These are phyloP conservation scores for Muscina levida DNA, from an alignment of 2,888 invertebrate genomes.

Conservation along the genomic window DNA sequence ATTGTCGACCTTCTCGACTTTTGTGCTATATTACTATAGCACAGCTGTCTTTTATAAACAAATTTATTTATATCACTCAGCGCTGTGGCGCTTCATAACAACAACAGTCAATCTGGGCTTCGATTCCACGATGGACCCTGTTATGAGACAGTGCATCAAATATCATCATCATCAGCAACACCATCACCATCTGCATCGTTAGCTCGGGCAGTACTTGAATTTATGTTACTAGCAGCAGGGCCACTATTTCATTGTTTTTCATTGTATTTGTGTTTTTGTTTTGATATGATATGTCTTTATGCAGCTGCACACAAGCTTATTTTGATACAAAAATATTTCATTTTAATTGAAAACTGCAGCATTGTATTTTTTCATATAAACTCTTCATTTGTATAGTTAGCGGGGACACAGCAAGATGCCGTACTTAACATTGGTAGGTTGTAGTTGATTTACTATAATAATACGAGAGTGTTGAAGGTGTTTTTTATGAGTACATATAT, in stretches of 20 bases:
- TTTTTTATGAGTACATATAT: neutral
- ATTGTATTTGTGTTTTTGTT: neutral
- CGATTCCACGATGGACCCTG: too few species aligned
- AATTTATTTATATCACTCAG: too few species aligned
- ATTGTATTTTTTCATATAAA: neutral
- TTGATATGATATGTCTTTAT: neutral
- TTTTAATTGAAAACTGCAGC: conserved; percentile 55
- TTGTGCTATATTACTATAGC: too few species aligned
- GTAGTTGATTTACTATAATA: too few species aligned
- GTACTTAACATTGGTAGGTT: neutral
- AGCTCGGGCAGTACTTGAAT: too few species aligned
- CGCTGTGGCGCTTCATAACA: too few species aligned
- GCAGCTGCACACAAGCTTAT: conserved; percentile 14
- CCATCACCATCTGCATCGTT: conserved; percentile 7
- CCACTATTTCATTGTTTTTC: neutral
- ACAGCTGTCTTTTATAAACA: too few species aligned
- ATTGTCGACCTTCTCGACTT: too few species aligned
- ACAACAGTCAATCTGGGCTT: too few species aligned
- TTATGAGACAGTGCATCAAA: conserved; percentile 43
- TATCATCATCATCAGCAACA: conserved; percentile 33
- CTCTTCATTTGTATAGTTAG: conserved; percentile 1
- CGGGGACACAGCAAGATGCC: neutral
- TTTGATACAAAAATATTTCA: conserved; percentile 54
- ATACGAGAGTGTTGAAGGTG: too few species aligned
- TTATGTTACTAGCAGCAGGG: too few species aligned